Conservation (phyloP, 1,140 invertebrate species). For the Drosophila nigromelanica region DNA sequence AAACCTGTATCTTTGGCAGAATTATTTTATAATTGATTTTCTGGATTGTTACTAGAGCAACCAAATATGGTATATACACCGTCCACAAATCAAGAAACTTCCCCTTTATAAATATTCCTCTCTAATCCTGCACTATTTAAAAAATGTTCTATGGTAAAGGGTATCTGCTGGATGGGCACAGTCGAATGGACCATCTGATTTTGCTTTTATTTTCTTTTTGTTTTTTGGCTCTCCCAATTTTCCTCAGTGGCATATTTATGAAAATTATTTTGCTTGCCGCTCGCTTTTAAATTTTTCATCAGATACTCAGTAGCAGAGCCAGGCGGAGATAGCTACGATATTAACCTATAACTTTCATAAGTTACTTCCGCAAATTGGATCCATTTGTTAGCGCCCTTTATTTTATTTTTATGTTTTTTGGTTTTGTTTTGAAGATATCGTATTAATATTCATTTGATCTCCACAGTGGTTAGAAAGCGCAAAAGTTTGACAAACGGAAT, state of each 20-base stretch:
- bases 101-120: too few species aligned
- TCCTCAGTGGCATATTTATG: conserved; percentile 68
- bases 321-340: conserved; percentile 8
- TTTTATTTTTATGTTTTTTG: conserved; percentile 18
- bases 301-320: conserved; percentile 46
- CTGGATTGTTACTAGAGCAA: too few species aligned
- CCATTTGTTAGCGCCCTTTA: conserved; percentile 48
- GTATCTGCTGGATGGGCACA: not conserved
- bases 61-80: too few species aligned
- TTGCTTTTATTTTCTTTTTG: conserved; percentile 19
- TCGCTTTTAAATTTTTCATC: conserved; percentile 68
- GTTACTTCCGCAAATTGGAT: conserved; percentile 55
- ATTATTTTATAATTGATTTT: too few species aligned
- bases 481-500: not conserved
- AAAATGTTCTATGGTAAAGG: not conserved
- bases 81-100: too few species aligned
- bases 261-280: conserved; percentile 70
- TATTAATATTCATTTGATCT: conserved; percentile 45
- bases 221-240: conserved; percentile 22
- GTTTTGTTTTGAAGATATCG: conserved; percentile 19
- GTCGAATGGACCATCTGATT: not conserved
- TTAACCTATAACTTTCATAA: conserved; percentile 49
- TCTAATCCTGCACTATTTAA: too few species aligned
- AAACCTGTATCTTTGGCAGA: too few species aligned
- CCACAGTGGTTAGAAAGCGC: conserved; percentile 2